phyloP scores from a whole-genome alignment of 2,797 vertebrate genomes.

The Octomys mimax region DNA sequence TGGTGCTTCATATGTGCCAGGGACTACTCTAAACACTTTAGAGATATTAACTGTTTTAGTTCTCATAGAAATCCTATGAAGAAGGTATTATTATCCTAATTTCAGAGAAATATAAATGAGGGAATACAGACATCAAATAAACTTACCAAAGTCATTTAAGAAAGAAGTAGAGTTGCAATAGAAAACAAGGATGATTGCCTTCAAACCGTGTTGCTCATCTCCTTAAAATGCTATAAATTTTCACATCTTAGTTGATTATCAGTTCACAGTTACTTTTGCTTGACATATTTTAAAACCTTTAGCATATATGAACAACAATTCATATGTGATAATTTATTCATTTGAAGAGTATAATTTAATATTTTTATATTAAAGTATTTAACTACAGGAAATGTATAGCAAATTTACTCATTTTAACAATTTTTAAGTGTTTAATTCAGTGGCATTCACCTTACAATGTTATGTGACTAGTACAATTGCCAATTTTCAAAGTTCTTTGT shows the following conservation, averaged over 20 bases:
- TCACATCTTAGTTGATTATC: background rate
- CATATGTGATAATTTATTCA: background rate
- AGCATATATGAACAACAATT: conserved; percentile 30
- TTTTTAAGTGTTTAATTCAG: background rate
- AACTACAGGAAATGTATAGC: background rate
- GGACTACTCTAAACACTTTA: background rate
- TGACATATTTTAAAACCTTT: conserved; percentile 48
- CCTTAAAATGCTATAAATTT: background rate
- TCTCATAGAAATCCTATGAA: background rate
- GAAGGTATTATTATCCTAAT: conserved; percentile 12
- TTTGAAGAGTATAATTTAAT: background rate
- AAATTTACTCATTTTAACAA: background rate
- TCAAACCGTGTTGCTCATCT: background rate
- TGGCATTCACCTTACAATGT: background rate
- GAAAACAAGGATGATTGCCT: background rate
- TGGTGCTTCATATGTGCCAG: background rate
- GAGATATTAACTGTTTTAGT: conserved; percentile 54
- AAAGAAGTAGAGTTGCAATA: background rate
- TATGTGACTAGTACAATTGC: background rate
- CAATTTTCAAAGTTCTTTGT: background rate
- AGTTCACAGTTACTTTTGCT: background rate
- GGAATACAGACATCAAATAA: background rate
- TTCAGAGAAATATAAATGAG: conserved; percentile 22
- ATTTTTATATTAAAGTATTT: background rate
- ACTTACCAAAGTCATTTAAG: background rate